Evolutionary conservation across 2,113 vertebrate genomes (phyloP), one percentile per base, ranked within the genome.

Genomic region (Chamaea fasciata): DNA sequence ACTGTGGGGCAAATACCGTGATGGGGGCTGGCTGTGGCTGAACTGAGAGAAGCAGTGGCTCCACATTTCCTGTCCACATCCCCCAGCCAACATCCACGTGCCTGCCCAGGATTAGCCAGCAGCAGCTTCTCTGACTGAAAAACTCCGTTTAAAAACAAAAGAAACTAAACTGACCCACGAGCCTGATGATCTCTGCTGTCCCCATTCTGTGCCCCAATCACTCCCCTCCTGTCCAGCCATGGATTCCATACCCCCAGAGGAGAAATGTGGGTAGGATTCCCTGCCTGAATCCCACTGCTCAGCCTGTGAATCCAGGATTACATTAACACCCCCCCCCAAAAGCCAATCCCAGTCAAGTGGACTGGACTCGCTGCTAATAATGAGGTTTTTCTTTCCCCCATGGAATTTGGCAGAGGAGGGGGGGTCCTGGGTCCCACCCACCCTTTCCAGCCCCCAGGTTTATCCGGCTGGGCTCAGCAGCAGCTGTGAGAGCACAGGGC

Each of bases 291-390:
- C 26, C 60, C 52, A 35, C 30, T 27, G 9, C 11, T 33, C 20
- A 59, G 39, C 42, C 67, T 63, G 27, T 14, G 49, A 68, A 55
- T 30, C 49, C 56, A 70, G 50, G 26, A 35, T 76, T 13, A 15
- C 16, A 57, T 50, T 42, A 31, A 60, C 3, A 21, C 4, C 14
- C 44, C 59, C 26, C 35, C 11, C 17, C 39, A 63, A 77, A 23
- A 19, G 13, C n/a, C 24, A 69, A 4, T 22, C 70, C 24, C 31
- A 9, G 10, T 41, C 63, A 41, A 20, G 13, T 9, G 27, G 18
- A 14, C 18, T 23, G 35, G 27, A 37, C 28, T 46, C 0, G 0
- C 50, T 49, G 10, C 21, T 57, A 31, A 31, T 6, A 4, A 10
- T 3, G 28, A 64, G 13, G 26, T 26, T 75, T 81, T 47, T 31